Conservation (phyloP, 53 echinoderm and acorn worm genomes). For the Astropecten irregularis region DNA sequence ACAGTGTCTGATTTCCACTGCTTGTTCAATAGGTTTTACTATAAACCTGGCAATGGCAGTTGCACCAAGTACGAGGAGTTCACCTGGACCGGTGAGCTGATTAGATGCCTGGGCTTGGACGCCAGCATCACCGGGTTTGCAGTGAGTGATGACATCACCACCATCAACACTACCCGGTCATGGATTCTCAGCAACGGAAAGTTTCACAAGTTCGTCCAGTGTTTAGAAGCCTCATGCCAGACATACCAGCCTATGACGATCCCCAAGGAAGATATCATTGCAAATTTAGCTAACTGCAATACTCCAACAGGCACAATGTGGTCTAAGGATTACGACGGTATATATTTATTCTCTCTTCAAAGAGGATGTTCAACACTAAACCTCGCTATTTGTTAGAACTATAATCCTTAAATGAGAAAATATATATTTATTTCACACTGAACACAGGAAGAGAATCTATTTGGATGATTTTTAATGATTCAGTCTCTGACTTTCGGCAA, state of each 20-base stretch:
- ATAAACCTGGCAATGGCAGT: not conserved
- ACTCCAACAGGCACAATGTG: not conserved
- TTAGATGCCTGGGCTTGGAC: not conserved
- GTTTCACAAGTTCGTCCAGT: not conserved
- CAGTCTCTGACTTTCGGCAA: not conserved
- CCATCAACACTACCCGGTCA: not conserved
- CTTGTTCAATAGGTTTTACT: not conserved
- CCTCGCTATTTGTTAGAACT: too few relatives aligned
- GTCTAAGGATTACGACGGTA: not conserved
- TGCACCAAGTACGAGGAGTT: not conserved
- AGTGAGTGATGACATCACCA: slow-evolving; percentile 5
- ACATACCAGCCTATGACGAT: not conserved
- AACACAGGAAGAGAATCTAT: too few relatives aligned
- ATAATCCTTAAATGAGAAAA: not conserved
- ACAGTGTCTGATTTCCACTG: too few relatives aligned
- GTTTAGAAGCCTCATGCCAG: not conserved
- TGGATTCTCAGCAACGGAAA: not conserved
- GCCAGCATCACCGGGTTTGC: not conserved
- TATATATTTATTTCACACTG: too few relatives aligned
- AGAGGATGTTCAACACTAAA: too few relatives aligned
- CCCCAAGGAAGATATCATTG: slow-evolving; percentile 1
- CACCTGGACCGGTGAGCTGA: too few relatives aligned
- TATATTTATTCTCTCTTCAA: too few relatives aligned
- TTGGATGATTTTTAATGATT: not conserved
- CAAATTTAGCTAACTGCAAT: too few relatives aligned